A percentile compares a stretch with the other conserved stretches of the same genome.
Conservation (phyloP, 2,797 vertebrate species). For the Myiotriccus ornatus region DNA sequence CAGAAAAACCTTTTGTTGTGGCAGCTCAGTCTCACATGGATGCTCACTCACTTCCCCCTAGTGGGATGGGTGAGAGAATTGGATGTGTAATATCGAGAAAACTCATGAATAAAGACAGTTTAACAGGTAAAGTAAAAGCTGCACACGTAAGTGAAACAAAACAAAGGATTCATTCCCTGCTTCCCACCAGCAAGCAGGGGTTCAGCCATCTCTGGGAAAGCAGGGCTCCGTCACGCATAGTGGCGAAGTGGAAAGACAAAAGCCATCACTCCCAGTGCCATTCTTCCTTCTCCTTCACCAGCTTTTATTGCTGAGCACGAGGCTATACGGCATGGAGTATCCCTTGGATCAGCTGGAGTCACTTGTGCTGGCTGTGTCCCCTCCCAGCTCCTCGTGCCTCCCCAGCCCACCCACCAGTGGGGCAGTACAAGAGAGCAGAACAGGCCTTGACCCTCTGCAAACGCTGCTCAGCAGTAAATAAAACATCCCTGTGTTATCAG, state of each 20-base stretch:
- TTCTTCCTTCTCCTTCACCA: neutral
- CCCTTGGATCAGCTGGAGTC: neutral
- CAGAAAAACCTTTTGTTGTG: neutral
- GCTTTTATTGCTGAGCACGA: neutral
- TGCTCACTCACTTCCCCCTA: fast-evolving
- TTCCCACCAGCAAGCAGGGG: neutral
- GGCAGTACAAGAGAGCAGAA: neutral
- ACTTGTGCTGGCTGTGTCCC: neutral
- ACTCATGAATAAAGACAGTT: neutral
- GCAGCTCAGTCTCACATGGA: fast-evolving
- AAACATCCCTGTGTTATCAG: neutral
- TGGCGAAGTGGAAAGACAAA: neutral
- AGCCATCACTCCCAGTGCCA: fast-evolving
- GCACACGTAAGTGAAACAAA: fast-evolving
- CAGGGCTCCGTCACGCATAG: fast-evolving
- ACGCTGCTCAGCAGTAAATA: neutral
- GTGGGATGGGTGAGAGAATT: neutral
- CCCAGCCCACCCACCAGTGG: fast-evolving
- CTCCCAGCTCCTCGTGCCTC: neutral
- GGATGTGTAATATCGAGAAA: neutral
- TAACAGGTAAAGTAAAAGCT: neutral
- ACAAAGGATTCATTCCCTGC: fast-evolving
- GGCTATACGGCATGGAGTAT: fast-evolving
- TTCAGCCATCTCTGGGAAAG: neutral
- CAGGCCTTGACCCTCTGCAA: fast-evolving